Percentiles rank a stretch among this genome's conserved stretches.
phyloP scores from a whole-genome alignment of 2,797 vertebrate genomes.

The Poecilia gillii region DNA sequence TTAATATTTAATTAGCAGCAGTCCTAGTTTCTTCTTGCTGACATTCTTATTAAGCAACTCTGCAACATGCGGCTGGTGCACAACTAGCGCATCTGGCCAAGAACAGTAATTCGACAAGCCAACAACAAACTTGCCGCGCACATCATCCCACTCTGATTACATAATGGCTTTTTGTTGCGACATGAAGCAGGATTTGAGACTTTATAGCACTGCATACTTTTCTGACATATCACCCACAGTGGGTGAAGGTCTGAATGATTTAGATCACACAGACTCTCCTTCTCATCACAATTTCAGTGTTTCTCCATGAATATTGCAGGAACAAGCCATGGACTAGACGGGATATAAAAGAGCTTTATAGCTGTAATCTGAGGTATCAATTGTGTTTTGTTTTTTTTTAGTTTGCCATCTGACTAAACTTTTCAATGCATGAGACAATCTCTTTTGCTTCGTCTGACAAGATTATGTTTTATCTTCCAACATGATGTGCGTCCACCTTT shows the following conservation, averaged over 20 bases:
- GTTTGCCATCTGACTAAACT: constrained; percentile 16
- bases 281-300: constrained; percentile 36
- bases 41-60: constrained; percentile 65
- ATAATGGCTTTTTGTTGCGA: constrained; percentile 18
- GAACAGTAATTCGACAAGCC: constrained; percentile 33
- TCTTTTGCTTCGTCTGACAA: constrained; percentile 3
- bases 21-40: constrained; percentile 77
- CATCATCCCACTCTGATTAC: constrained; percentile 13
- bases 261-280: constrained; percentile 21
- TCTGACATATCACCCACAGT: constrained; percentile 24
- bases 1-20: constrained; percentile 82
- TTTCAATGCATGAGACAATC: not conserved
- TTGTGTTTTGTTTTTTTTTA: constrained; percentile 22
- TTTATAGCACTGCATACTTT: constrained; percentile 2
- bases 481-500: not conserved
- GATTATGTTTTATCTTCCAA: not conserved
- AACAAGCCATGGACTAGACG: constrained; percentile 36
- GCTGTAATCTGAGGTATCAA: constrained; percentile 28
- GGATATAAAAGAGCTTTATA: constrained; percentile 33
- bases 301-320: constrained; percentile 61
- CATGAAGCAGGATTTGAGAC: constrained; percentile 18
- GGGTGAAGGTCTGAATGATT: constrained; percentile 22
- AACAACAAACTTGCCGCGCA: constrained; percentile 19
- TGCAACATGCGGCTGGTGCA: constrained; percentile 20
- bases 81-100: constrained; percentile 20